Evolutionary conservation across 2,113 vertebrate genomes (phyloP).

Genomic region (Alaudala cheleensis): DNA sequence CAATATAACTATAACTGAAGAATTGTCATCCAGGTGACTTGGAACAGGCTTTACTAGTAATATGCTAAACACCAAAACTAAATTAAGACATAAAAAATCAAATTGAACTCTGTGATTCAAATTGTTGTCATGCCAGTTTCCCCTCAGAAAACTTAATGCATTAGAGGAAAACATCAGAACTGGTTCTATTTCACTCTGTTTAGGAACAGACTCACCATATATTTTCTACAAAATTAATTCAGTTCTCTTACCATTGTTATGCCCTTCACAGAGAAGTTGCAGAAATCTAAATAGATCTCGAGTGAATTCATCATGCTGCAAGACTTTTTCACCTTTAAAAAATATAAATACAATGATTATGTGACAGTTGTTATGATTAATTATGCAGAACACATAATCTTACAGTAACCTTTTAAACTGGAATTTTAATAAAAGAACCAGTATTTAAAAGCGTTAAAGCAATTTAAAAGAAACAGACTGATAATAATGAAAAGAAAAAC

Average conservation of each 20-base stretch:
- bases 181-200: neutral
- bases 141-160: neutral
- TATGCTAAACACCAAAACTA: neutral
- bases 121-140: neutral
- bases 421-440: slow-evolving; percentile 25
- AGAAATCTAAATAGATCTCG: slow-evolving; percentile 96
- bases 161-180: neutral
- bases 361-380: slow-evolving; percentile 38
- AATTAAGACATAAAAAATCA: neutral
- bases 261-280: slow-evolving; percentile 97
- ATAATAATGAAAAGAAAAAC: slow-evolving; percentile 45
- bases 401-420: slow-evolving; percentile 25
- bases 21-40: neutral
- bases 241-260: slow-evolving; percentile 90
- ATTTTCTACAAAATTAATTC: neutral
- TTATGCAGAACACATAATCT: slow-evolving; percentile 27
- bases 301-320: slow-evolving; percentile 98
- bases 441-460: slow-evolving; percentile 51
- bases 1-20: neutral
- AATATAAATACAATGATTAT: slow-evolving; percentile 54
- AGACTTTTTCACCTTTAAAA: slow-evolving; percentile 95
- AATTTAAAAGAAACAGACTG: slow-evolving; percentile 54
- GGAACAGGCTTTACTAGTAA: neutral
- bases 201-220: neutral
- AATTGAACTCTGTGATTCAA: neutral